Percentiles rank a stretch among this genome's conserved stretches.
These are phyloP conservation scores for Clarias batrachus DNA, from an alignment of 2,113 vertebrate genomes.

Conservation along the genomic window DNA sequence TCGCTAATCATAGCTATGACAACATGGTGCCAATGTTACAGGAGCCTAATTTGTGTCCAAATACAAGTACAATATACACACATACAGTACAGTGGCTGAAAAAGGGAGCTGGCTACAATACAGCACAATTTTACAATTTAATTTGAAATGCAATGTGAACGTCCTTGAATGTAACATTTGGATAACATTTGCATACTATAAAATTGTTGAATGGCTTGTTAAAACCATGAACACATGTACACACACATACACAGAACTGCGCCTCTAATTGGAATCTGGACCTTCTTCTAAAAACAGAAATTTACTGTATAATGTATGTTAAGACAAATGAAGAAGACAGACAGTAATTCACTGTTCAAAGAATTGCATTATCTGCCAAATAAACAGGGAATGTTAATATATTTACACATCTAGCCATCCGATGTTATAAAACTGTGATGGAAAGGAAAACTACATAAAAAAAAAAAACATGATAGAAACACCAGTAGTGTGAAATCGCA, in stretches of 20 bases:
- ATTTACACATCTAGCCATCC: background rate
- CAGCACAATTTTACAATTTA: background rate
- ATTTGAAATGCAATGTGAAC: background rate
- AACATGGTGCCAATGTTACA: too few species aligned
- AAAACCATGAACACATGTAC: background rate
- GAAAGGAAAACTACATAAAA: background rate
- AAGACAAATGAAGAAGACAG: background rate
- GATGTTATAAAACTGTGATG: too few species aligned
- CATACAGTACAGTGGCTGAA: background rate
- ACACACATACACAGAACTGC: background rate
- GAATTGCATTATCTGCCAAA: background rate
- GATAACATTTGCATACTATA: background rate
- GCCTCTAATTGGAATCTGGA: background rate
- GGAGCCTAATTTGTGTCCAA: too few species aligned
- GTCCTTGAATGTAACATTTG: background rate
- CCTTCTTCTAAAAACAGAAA: background rate
- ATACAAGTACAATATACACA: too few species aligned
- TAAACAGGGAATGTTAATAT: background rate
- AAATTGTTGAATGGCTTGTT: background rate
- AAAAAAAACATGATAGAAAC: background rate
- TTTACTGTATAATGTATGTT: background rate
- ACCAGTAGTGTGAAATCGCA: slow-evolving; percentile 10
- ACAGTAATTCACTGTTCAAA: background rate
- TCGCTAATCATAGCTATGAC: too few species aligned
- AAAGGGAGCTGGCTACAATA: background rate